Percentiles rank a stretch among this genome's conserved stretches.
Evolutionary conservation across 23 tunicate species (phyloP).

Genomic region (Oikopleura albicans): DNA sequence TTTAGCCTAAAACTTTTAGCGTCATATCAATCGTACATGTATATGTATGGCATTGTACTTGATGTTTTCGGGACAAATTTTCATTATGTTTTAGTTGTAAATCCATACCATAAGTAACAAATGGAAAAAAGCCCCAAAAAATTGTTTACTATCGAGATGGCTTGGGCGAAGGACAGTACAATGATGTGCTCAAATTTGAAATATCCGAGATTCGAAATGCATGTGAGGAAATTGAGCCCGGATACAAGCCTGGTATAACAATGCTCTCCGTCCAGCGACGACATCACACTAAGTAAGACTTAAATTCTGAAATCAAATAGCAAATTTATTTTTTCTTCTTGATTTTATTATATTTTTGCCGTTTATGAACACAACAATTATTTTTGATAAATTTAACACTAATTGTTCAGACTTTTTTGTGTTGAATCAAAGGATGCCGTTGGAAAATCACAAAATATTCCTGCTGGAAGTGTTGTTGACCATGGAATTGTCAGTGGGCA

Average conservation of each 20-base stretch:
- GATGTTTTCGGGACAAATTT: too few species aligned
- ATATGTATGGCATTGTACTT: too few species aligned
- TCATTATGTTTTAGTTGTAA: too few species aligned
- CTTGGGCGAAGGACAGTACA: conserved; percentile 7
- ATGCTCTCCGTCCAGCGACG: conserved; percentile 1
- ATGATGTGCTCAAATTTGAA: background rate
- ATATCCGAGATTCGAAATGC: conserved; percentile 5
- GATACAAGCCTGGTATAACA: background rate
- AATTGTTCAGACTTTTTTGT: too few species aligned
- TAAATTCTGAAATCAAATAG: too few species aligned
- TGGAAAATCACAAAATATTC: background rate
- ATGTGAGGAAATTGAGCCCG: background rate
- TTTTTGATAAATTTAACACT: too few species aligned
- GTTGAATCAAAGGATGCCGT: background rate
- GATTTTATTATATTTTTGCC: too few species aligned
- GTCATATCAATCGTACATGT: too few species aligned
- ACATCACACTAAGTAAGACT: conserved; percentile 3
- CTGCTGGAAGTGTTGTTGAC: background rate
- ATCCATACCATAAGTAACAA: too few species aligned
- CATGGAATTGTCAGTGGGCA: background rate
- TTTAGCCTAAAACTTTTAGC: too few species aligned
- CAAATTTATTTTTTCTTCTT: too few species aligned
- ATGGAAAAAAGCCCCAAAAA: background rate
- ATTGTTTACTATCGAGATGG: background rate
- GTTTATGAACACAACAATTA: too few species aligned